Percentiles rank a stretch among this genome's conserved stretches.
Conservation (phyloP, 37 sponge, comb jelly and placozoan genomes). For the Cliona cf. orientalis region DNA sequence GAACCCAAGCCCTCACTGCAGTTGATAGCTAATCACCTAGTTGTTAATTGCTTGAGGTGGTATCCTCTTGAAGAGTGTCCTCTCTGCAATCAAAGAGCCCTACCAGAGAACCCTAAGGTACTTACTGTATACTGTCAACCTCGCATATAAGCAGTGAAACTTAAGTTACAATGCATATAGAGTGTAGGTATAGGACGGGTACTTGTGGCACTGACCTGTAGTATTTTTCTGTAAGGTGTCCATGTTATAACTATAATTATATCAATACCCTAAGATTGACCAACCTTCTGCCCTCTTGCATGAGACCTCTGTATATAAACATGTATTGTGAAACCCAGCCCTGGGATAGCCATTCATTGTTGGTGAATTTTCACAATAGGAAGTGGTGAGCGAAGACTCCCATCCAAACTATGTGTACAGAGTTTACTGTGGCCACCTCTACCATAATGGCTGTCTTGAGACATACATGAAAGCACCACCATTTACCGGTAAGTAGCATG, state of each 20-base stretch:
- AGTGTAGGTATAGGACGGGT: too few relatives aligned
- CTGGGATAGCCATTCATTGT: too few relatives aligned
- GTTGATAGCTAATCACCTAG: constrained; percentile 67
- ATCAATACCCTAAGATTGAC: too few relatives aligned
- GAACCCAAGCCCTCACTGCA: constrained; percentile 79
- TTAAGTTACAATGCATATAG: too few relatives aligned
- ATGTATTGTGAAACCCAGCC: too few relatives aligned
- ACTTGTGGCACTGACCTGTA: too few relatives aligned
- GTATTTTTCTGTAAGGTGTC: too few relatives aligned
- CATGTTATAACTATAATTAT: too few relatives aligned
- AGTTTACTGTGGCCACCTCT: constrained; percentile 92
- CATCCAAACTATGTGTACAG: constrained; percentile 66
- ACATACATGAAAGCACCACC: constrained; percentile 91
- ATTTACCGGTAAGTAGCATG: constrained; percentile 65
- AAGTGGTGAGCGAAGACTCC: constrained; percentile 49
- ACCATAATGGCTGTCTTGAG: constrained; percentile 86
- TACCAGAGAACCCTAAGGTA: constrained; percentile 79
- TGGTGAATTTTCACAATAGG: too few relatives aligned
- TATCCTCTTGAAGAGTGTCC: constrained; percentile 78
- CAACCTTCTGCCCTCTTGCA: too few relatives aligned
- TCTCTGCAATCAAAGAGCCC: constrained; percentile 69
- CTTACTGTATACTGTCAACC: not conserved
- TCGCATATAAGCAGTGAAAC: not conserved
- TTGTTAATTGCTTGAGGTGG: constrained; percentile 65
- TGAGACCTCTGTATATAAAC: too few relatives aligned